Base-by-base conservation (phyloP, 2,888 invertebrate genomes). In the Drosophila affinis region DNA sequence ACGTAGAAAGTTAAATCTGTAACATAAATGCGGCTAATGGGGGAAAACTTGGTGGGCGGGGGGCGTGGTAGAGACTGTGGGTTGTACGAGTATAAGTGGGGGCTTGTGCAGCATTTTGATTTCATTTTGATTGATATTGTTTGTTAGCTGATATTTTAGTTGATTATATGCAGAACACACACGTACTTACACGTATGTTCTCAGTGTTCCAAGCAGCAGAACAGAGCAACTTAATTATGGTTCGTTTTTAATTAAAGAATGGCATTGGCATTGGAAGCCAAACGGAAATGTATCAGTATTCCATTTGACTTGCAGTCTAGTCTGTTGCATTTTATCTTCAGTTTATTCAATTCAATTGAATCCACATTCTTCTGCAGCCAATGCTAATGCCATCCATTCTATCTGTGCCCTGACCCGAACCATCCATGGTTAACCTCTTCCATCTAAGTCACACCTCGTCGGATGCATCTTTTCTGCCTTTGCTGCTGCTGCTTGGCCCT, bases 81-180 rank as follows among this genome's bases (percentile, higher is more conserved):
- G 32, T 29, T n/a, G 32, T 6, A 9, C 10, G 49, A 10, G 9
- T 32, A 9, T 7, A 2, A 24, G 44, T 5, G 45, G 17, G 9
- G 64, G 45, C 17, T 81, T 29, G 29, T 29, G 29, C 29, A 29
- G 29, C 29, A 29, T 29, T 76, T 79, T 79, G 82, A 79, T 79
- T 76, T 79, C 56, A 73, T 79, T 79, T 79, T 79, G 79, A 79
- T 79, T 79, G 79, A 79, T 81, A 81, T 78, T 76, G 73, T 76
- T 79, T 68, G 67, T 24, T 65, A 81, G 76, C 76, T 76, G 76
- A 81, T 76, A 81, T 68, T 58, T 24, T 65, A 81, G 76, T 73
- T 76, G 76, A 81, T 81, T 78, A 81, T 62, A 62, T 44, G 54
- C 53, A 54, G 45, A 45, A 24, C 62, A 45, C 54, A 48, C 48